Evolutionary conservation across 2,113 vertebrate genomes (phyloP).

Genomic region (Semnornis frantzii): DNA sequence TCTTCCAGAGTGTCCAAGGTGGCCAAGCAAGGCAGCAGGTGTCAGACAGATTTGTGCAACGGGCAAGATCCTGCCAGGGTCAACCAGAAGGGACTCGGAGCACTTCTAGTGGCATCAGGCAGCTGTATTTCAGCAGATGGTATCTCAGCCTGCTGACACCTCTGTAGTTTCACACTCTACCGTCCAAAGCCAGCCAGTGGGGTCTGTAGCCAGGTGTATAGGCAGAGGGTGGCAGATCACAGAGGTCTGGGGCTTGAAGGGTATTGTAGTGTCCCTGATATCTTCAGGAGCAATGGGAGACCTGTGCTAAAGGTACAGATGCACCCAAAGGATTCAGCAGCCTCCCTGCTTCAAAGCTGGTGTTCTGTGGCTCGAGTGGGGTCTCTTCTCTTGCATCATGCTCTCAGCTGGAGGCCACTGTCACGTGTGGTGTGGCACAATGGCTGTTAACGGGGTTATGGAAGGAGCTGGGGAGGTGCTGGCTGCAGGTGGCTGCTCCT

Average conservation of each 20-base stretch:
- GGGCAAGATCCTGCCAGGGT: neutral
- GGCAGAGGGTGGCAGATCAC: neutral
- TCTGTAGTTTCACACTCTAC: neutral
- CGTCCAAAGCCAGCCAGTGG: neutral
- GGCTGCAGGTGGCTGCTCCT: neutral
- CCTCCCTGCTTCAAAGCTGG: neutral
- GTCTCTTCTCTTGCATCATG: neutral
- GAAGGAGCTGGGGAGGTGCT: neutral
- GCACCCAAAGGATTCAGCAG: neutral
- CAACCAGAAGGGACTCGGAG: neutral
- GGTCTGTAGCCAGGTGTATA: neutral
- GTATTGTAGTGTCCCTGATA: neutral
- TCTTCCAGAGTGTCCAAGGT: neutral
- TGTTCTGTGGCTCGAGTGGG: neutral
- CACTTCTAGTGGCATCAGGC: neutral
- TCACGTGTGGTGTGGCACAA: neutral
- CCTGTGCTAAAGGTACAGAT: accelerated
- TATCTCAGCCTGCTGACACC: neutral
- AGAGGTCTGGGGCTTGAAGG: neutral
- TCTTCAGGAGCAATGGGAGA: neutral
- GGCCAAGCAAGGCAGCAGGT: neutral
- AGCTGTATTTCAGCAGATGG: neutral
- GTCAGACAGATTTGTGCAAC: neutral
- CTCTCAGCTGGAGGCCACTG: neutral
- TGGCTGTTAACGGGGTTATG: neutral